Base-by-base conservation (phyloP, 2,113 vertebrate genomes). In the Bufo bufo region DNA sequence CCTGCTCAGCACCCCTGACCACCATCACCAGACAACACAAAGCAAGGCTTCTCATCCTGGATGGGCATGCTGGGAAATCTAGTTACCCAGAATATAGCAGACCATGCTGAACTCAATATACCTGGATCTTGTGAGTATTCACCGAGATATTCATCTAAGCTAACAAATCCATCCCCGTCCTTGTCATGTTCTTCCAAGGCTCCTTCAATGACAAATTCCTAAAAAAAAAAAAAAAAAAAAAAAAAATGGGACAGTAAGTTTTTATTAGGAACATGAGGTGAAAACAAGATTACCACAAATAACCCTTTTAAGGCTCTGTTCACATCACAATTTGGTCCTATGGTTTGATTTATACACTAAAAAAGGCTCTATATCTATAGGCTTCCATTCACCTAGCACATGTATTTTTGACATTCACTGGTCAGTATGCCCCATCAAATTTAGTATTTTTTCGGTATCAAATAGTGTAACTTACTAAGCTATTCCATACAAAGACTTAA, bases 181-280 rank as follows among this genome's bases (percentile, higher is more conserved):
- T 93, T 94, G 91, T 99, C 98, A 47, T 98, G 98, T 92, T 99
- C 97, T 93, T 95, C 95, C 91, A 99, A 93, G 72, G 98, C 97
- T 90, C 99, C 97, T 89, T 99, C 96, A 92, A 98, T 97, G 65
- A 98, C 96, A 92, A 98, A 99, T 84, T 99, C 97, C 98, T 99
- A 58, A 61, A 6, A 66, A 23, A 69, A 33, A 33, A 33, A 33
- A 33, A 33, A 33, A 33, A 33, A 33, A 33, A 33, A 33, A 33
- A 33, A 33, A 23, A 47, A 49, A 75, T 19, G 14, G 45, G 14
- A 74, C 17, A 13, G 19, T 23, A 20, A 1, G 20, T 6, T 20
- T n/a, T n/a, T 20, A 65, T 20, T 65, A 65, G 17, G 61, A 65
- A 69, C 7, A 33, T 69, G 12, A 69, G n/a, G 0, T 10, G 66